A percentile compares a stretch with the other conserved stretches of the same genome.
These are phyloP conservation scores for Ips typographus DNA, from an alignment of 1,140 invertebrate genomes.

Conservation along the genomic window DNA sequence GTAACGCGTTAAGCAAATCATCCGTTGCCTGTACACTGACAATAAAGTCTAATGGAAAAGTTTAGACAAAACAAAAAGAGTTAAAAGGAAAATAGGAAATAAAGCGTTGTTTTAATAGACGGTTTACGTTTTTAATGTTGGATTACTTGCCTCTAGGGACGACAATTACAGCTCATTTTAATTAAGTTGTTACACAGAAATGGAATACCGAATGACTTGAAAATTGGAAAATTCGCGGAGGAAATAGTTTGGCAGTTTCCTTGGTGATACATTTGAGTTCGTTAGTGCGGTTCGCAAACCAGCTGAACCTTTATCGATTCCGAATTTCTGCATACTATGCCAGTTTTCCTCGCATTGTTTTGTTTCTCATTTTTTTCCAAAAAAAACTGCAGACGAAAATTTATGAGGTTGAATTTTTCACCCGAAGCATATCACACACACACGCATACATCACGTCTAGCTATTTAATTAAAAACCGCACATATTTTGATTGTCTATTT, in stretches of 20 bases:
- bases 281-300: no score
- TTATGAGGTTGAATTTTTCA: no score
- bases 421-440: no score
- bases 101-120: not conserved
- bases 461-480: no score
- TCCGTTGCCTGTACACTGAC: not conserved
- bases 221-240: slow-evolving; percentile 8
- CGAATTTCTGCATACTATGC: no score
- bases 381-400: no score
- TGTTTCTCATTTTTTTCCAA: no score
- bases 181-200: slow-evolving; percentile 7
- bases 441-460: no score
- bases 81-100: not conserved
- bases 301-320: no score
- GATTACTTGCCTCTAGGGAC: not conserved
- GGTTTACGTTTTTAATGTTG: not conserved
- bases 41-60: not conserved
- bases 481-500: no score
- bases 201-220: slow-evolving; percentile 12
- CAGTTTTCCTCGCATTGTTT: no score
- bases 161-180: slow-evolving; percentile 3
- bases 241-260: slow-evolving; percentile 5
- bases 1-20: not conserved
- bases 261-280: not conserved
- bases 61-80: not conserved